phyloP scores from a whole-genome alignment of 2,113 vertebrate genomes.

The Tamias sibiricus region DNA sequence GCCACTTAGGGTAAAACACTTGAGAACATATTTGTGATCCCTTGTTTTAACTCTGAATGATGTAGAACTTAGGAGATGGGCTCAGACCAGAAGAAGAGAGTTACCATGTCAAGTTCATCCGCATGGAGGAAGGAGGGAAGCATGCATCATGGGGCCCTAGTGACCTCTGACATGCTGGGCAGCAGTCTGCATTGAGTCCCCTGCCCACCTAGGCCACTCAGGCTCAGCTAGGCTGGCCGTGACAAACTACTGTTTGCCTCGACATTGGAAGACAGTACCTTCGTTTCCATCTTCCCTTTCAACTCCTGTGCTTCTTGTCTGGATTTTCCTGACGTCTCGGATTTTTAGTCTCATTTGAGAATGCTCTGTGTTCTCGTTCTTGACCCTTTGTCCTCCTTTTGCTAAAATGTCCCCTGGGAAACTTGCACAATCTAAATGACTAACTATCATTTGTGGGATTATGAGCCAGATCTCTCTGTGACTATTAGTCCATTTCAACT shows the following conservation, averaged over 20 bases:
- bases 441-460: conserved; percentile 39
- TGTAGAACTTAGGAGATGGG: not conserved
- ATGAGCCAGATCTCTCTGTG: not conserved
- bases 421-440: conserved; percentile 17
- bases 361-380: not conserved
- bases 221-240: not conserved
- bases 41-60: not conserved
- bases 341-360: conserved; percentile 11
- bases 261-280: not conserved
- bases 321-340: not conserved
- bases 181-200: not conserved
- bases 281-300: not conserved
- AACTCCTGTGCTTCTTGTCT: not conserved
- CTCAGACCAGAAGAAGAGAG: not conserved
- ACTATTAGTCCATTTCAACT: not conserved
- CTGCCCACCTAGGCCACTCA: not conserved
- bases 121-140: not conserved
- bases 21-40: not conserved
- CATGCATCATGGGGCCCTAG: not conserved
- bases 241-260: not conserved
- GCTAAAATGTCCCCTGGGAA: conserved; percentile 44
- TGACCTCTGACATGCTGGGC: rapidly evolving
- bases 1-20: not conserved
- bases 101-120: not conserved
- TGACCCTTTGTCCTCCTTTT: conserved; percentile 46